These are phyloP conservation scores for Azemiops feae DNA, from an alignment of 2,113 vertebrate genomes.

Conservation along the genomic window DNA sequence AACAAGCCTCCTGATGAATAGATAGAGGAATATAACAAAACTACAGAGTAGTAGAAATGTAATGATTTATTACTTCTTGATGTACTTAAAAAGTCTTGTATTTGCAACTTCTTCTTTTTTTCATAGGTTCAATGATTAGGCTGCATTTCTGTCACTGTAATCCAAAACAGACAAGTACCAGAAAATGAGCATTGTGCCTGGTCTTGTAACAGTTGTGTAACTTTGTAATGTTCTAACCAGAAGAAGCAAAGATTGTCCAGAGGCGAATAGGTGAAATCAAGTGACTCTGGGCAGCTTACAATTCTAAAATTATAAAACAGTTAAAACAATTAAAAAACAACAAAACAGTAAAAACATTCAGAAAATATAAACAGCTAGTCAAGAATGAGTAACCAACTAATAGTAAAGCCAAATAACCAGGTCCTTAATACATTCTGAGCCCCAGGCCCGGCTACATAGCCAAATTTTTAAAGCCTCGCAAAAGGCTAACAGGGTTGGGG, in stretches of 20 bases:
- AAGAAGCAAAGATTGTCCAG: not conserved
- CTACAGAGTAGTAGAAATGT: rapidly evolving
- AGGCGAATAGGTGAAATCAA: constrained; percentile 17
- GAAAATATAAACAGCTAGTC: no score
- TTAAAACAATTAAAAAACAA: no score
- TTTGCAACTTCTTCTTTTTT: constrained; percentile 20
- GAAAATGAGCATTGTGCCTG: constrained; percentile 43
- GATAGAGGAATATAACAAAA: not conserved
- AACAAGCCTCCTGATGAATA: not conserved
- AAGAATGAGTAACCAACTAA: no score
- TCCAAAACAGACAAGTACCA: constrained; percentile 45
- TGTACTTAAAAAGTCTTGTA: not conserved
- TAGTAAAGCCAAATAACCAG: no score
- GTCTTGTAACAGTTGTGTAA: constrained; percentile 37
- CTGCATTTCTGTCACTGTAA: constrained; percentile 47
- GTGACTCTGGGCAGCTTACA: no score
- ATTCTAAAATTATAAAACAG: no score
- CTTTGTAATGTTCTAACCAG: constrained; percentile 30
- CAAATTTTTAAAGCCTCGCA: no score
- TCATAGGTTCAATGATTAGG: constrained; percentile 28
- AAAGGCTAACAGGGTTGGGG: no score
- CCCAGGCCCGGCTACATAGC: no score
- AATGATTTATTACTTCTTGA: not conserved
- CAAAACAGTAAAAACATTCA: no score
- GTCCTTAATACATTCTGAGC: no score